Evolutionary conservation across 2,113 vertebrate species (phyloP).

Genomic region (Chloropsis cyanopogon): DNA sequence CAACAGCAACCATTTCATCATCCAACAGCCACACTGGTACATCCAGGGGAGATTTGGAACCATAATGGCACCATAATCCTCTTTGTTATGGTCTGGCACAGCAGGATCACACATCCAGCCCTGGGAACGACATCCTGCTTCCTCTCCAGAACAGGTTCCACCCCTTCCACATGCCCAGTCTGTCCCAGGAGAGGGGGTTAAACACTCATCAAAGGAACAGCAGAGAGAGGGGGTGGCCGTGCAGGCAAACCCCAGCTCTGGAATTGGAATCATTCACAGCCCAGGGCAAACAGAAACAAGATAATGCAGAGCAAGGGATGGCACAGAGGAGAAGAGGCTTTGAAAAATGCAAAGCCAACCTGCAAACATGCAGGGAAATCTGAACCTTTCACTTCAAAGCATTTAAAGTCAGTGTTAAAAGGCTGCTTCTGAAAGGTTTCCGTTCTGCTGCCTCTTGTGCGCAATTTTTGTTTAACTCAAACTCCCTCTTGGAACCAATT

Average conservation of each 20-base stretch:
- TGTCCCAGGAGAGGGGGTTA: neutral
- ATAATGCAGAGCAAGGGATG: neutral
- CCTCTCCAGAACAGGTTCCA: neutral
- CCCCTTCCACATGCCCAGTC: neutral
- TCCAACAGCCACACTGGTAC: neutral
- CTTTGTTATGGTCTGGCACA: neutral
- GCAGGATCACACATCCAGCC: neutral
- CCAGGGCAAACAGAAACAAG: neutral
- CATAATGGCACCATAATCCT: neutral
- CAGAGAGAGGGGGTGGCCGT: neutral
- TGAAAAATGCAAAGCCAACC: slow-evolving; percentile 23
- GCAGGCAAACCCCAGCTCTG: neutral
- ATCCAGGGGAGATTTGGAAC: neutral
- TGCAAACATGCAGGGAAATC: neutral
- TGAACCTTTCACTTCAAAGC: slow-evolving; percentile 26
- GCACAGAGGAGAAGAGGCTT: neutral
- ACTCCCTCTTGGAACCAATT: neutral
- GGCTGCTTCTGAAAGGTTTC: neutral
- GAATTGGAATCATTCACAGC: neutral
- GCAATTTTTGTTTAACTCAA: slow-evolving; percentile 10
- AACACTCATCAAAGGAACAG: neutral
- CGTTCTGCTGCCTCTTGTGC: neutral
- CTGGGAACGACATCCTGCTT: neutral
- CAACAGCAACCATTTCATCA: neutral
- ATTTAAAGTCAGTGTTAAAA: neutral